Percentiles rank a stretch among this genome's conserved stretches.
Evolutionary conservation across 1,140 invertebrate genomes (phyloP).

Genomic region (Musca vetustissima): DNA sequence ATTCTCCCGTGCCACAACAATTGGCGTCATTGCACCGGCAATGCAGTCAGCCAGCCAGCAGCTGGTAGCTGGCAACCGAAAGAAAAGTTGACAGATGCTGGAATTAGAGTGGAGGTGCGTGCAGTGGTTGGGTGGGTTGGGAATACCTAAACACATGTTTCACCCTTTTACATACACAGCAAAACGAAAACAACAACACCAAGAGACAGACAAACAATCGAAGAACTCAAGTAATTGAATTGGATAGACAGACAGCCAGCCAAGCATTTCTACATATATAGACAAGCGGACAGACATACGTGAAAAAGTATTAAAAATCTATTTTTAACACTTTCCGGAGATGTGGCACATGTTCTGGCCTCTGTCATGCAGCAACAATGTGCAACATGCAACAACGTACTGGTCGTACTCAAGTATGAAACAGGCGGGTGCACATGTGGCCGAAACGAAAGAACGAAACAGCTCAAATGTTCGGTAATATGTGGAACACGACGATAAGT

Average conservation of each 20-base stretch:
- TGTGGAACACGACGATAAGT: too few species aligned
- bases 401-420: background rate
- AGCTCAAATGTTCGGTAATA: background rate
- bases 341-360: too few species aligned
- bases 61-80: background rate
- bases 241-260: too few species aligned
- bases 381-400: slow-evolving; percentile 12
- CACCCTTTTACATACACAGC: too few species aligned
- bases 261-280: too few species aligned
- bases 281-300: too few species aligned
- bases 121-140: too few species aligned
- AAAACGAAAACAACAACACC: too few species aligned
- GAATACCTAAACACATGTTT: too few species aligned
- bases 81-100: slow-evolving; percentile 10
- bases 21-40: too few species aligned
- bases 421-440: background rate
- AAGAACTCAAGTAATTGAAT: too few species aligned
- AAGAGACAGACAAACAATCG: too few species aligned
- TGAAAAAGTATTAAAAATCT: slow-evolving; percentile 10
- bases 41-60: background rate
- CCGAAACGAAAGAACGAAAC: background rate
- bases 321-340: slow-evolving; percentile 4
- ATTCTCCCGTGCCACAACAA: background rate
- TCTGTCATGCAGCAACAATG: background rate
- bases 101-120: background rate